Evolutionary conservation across 2,797 vertebrate species (phyloP), one percentile per base, ranked within the genome.

Genomic region (Enteromius mattozi): DNA sequence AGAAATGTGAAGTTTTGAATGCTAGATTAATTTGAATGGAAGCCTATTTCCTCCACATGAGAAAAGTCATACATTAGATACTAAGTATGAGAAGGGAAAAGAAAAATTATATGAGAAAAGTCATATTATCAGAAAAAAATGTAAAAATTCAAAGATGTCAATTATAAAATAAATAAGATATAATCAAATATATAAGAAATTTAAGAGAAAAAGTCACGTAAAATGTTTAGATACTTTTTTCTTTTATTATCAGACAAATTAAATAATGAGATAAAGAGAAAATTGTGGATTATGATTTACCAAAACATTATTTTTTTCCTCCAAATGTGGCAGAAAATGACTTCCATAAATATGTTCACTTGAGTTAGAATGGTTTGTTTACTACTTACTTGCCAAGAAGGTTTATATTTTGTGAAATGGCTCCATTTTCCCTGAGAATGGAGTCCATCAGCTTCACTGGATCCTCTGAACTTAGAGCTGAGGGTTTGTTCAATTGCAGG

Each of bases 361-460:
- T 27, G 59, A 30, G 24, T 27, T 27, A 3, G 24, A 61, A 61
- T 61, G 7, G n/a, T 8, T 40, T 40, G 7, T 37, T 40, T 0
- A 63, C 4, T 33, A 96, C 98, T 95, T 91, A 99, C 98, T 98
- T 99, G 84, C 98, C 98, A 91, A 99, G 93, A 66, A 99, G 96
- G 91, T 95, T 99, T 87, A 99, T 98, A 86, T 98, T 98, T 89
- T 97, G 97, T 56, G 96, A 96, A 88, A 97, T 95, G 0, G 96
- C 95, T 71, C 95, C 96, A 13, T 95, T 98, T 86, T 99, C 98
- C 42, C 90, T 98, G 79, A 99, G 94, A 90, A 99, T 98, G 78
- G 97, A 97, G 93, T 99, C 97, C 98, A 99, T 99, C 95, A 99
- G 96, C 77, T 97, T 97, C 30, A 99, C 92, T 0, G 98, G 97